phyloP scores from a whole-genome alignment of 1,140 invertebrate species.

The Formica selysi region DNA sequence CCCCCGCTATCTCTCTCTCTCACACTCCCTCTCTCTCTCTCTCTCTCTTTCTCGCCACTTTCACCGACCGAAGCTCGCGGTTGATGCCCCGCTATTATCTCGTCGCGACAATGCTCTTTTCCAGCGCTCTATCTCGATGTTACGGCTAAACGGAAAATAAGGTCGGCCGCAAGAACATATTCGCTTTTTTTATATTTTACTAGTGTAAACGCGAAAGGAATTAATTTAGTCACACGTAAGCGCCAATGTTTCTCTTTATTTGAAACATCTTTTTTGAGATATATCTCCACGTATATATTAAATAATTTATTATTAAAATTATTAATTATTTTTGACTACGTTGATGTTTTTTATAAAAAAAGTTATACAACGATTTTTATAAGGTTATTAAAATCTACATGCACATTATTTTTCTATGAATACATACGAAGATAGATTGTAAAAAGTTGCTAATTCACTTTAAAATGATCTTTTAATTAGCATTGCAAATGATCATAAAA shows the following conservation, averaged over 20 bases:
- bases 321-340: neutral
- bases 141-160: slow-evolving; percentile 51
- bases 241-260: neutral
- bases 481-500: neutral
- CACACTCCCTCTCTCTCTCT: slow-evolving; percentile 13
- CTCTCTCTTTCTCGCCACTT: slow-evolving; percentile 39
- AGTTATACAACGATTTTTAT: neutral
- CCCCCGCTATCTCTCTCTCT: slow-evolving; percentile 26
- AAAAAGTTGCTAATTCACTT: neutral
- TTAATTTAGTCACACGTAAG: neutral
- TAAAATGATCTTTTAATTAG: neutral
- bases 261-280: neutral
- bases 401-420: neutral
- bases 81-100: slow-evolving; percentile 76
- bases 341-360: neutral
- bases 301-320: slow-evolving; percentile 21
- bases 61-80: slow-evolving; percentile 33
- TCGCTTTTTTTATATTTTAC: neutral
- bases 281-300: neutral
- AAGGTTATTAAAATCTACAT: neutral
- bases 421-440: neutral
- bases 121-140: slow-evolving; percentile 25
- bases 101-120: slow-evolving; percentile 40
- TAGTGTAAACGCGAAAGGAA: neutral
- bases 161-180: slow-evolving; percentile 18